Base-by-base conservation (phyloP, 2,113 vertebrate species). In the Meles meles region DNA sequence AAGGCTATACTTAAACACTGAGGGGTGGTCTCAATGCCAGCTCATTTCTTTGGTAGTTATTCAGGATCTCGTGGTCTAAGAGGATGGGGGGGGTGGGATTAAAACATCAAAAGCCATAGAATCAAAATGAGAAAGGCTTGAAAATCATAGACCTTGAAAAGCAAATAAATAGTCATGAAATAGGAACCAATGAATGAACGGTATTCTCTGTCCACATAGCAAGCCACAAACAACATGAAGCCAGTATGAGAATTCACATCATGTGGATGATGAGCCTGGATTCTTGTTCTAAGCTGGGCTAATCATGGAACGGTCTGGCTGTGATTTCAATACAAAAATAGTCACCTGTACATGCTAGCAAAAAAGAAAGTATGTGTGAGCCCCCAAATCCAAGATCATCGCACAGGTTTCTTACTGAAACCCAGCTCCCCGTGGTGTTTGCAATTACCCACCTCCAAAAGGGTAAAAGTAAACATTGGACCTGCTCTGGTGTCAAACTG, bases 401-500 rank as follows among this genome's bases (percentile, higher is more conserved):
- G 18, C 23, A 13, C 86, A 63, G 20, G 74, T 77, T 77, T 67
- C n/a, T 93, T 42, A 69, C 52, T 52, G 76, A 88, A 82, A 79
- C 77, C 83, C 95, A 90, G 39, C 37, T 81, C 93, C 93, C 96
- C 65, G 25, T 2, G 13, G 37, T 84, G 92, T 86, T 65, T 86
- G 85, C 93, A 92, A 42, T 94, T 93, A 98, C 97, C 97, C 97
- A 98, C 97, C 97, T 97, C 98, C 96, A 65, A 98, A 96, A 98
- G 98, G 98, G 98, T 97, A 98, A 98, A 98, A 97, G 98, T 96
- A 87, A 97, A 98, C 97, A 98, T 47, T 98, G 98, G 90, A 99
- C 99, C 99, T 99, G 99, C 98, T 99, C 98, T 99, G 99, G 98
- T 98, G 99, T 99, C 98, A 99, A 98, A 99, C 98, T 98, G 98